Base-by-base conservation (phyloP, 2,113 vertebrate species). In the Seriola aureovittata region DNA sequence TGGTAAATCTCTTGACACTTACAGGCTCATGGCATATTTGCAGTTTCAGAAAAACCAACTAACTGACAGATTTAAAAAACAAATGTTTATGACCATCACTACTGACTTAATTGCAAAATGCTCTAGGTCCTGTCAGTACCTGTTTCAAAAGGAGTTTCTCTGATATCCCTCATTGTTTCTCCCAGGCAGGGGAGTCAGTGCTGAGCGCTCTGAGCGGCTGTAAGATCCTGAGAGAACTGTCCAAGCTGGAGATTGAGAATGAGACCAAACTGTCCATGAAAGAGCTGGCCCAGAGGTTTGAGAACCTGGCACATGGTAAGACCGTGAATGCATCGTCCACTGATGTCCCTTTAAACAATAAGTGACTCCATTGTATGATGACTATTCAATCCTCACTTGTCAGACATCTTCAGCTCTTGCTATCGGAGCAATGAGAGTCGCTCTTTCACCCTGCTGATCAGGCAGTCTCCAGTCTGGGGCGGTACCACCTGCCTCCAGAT, bases 401-500 rank as follows among this genome's bases (percentile, higher is more conserved):
- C 80, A 98, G 97, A 95, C 38, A 86, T 97, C 58, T 97, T 97
- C 60, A 92, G 95, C 64, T 93, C 95, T 42, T 97, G 97, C 68
- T 97, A 97, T 72, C 93, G 92, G 50, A 97, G 93, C 85, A 92
- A 94, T 3, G 96, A 97, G 90, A 89, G 81, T 2, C 91, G 96
- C 12, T 95, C 97, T 0, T 95, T 96, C 46, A 93, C 91, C 14
- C 91, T 98, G 12, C 93, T 98, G 13, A 96, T 97, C 2, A 93
- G 94, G 4, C 94, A 94, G 75, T 97, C 96, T 55, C 58, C 78
- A 0, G 85, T 97, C 36, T 98, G 97, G 97, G 96, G 95, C 0
- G 93, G 90, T 0, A 94, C 96, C 55, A 98, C 97, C 42, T 97
- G 96, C 82, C 94, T 98, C 8, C 96, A 96, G 89, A 95, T 98